phyloP scores from a whole-genome alignment of 2,113 vertebrate genomes.

The Leucosticte australis region DNA sequence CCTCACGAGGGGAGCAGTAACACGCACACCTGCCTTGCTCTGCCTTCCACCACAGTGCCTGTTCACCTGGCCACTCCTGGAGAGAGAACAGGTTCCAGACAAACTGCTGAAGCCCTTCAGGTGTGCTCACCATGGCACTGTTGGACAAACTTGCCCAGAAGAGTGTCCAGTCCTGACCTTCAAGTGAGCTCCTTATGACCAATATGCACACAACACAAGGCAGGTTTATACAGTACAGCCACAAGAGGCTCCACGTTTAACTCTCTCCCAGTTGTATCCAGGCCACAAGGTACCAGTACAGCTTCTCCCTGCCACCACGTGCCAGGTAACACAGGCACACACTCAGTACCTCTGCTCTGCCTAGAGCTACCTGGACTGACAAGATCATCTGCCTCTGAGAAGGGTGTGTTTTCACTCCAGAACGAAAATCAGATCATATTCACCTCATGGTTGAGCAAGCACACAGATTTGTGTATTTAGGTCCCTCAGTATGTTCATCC shows the following conservation, averaged over 20 bases:
- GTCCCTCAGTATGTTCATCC: neutral
- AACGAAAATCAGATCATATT: neutral
- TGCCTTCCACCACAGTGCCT: neutral
- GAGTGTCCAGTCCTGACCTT: neutral
- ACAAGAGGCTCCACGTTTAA: neutral
- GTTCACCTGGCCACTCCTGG: neutral
- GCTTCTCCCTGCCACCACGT: accelerated
- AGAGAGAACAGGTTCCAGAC: neutral
- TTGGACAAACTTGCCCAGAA: neutral
- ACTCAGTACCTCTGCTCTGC: neutral
- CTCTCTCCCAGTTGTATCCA: neutral
- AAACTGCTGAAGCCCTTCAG: neutral
- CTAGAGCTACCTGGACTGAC: neutral
- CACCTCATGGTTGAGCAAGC: neutral
- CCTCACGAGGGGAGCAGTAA: neutral
- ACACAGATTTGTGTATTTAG: neutral
- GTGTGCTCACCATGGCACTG: neutral
- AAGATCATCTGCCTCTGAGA: neutral
- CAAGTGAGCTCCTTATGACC: neutral
- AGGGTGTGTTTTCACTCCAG: neutral
- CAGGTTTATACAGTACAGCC: neutral
- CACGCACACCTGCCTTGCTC: neutral
- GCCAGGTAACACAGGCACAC: neutral
- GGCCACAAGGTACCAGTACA: neutral
- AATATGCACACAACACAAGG: neutral